Conservation (phyloP, 1,140 invertebrate species). For the Drosophila kohkoa region DNA sequence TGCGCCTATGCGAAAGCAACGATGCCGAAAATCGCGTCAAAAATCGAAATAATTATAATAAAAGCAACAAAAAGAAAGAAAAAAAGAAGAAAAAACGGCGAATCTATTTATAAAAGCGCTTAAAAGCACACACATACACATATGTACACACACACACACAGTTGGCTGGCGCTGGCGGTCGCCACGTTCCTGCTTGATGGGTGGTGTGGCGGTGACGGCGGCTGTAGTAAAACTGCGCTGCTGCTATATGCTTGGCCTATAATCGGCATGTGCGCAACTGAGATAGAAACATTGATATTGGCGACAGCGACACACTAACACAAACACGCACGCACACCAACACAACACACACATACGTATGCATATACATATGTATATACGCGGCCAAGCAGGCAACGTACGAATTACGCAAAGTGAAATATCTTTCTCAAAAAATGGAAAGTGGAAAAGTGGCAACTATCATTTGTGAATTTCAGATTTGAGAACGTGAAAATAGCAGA, state of each 20-base stretch:
- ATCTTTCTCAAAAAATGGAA: slow-evolving; percentile 83
- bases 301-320: slow-evolving; percentile 63
- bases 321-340: slow-evolving; percentile 50
- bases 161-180: slow-evolving; percentile 47
- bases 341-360: slow-evolving; percentile 41
- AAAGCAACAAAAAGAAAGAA: slow-evolving; percentile 70
- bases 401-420: slow-evolving; percentile 84
- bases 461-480: slow-evolving; percentile 45
- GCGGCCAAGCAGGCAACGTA: slow-evolving; percentile 65
- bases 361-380: slow-evolving; percentile 32
- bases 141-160: slow-evolving; percentile 56
- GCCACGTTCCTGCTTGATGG: slow-evolving; percentile 41
- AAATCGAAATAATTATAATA: slow-evolving; percentile 77
- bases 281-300: slow-evolving; percentile 70
- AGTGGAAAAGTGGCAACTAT: slow-evolving; percentile 76
- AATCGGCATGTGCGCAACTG: slow-evolving; percentile 45
- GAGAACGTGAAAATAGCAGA: slow-evolving; percentile 18
- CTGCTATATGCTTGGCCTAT: slow-evolving; percentile 42
- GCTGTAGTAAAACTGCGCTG: slow-evolving; percentile 65
- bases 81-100: slow-evolving; percentile 50
- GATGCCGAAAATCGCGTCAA: slow-evolving; percentile 62
- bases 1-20: slow-evolving; percentile 40
- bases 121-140: slow-evolving; percentile 61
- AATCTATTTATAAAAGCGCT: slow-evolving; percentile 80
- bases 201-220: slow-evolving; percentile 29